Evolutionary conservation across 2,888 invertebrate genomes (phyloP).

Genomic region (Zeuzera pyrina): DNA sequence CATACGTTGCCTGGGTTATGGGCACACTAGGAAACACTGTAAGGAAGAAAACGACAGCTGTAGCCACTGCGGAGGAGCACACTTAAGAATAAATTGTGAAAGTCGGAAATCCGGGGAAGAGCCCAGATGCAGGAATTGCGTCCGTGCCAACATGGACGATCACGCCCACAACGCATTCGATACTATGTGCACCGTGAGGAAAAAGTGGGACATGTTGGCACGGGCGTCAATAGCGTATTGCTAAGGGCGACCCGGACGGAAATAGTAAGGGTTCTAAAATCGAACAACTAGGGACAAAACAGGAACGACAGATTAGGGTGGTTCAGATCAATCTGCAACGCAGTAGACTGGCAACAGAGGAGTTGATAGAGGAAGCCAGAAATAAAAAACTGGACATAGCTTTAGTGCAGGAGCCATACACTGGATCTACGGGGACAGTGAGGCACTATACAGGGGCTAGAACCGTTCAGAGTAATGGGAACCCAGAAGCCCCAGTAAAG

Average conservation of each 20-base stretch:
- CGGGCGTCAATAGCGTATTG: not conserved
- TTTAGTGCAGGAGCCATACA: constrained; percentile 12
- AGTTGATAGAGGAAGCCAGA: constrained; percentile 7
- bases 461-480: too few relatives aligned
- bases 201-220: constrained; percentile 3
- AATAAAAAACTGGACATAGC: constrained; percentile 4
- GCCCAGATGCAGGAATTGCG: too few relatives aligned
- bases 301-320: not conserved
- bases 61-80: not conserved
- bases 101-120: too few relatives aligned
- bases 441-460: constrained; percentile 1
- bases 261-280: not conserved
- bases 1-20: too few relatives aligned
- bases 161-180: too few relatives aligned
- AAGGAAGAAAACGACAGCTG: not conserved
- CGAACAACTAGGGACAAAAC: not conserved
- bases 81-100: too few relatives aligned
- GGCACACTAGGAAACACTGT: not conserved
- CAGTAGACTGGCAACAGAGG: constrained; percentile 10
- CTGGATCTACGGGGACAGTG: constrained; percentile 1
- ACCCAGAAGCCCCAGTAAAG: constrained; percentile 3
- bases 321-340: too few relatives aligned
- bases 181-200: not conserved
- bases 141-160: too few relatives aligned
- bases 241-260: constrained; percentile 2